Base-by-base conservation (phyloP, 2,888 invertebrate species). In the Spicauda simplicius region DNA sequence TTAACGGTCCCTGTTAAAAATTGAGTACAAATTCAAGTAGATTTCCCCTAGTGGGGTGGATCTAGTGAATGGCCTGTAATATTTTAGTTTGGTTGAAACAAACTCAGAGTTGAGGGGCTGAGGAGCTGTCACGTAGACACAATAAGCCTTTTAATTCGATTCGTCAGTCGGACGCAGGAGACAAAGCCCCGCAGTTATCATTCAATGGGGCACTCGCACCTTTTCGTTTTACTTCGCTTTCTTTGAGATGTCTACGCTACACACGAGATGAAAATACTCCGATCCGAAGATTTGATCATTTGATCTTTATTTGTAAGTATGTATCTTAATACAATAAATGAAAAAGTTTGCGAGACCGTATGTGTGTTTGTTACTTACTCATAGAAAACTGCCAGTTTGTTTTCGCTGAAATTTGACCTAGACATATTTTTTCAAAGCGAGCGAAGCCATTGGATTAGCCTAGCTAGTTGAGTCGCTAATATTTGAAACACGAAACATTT, bases 121-220 rank as follows among this genome's bases (percentile, higher is more conserved):
- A 80, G 83, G 79, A 80, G 84, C 90, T 90, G 92, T 91, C 93
- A 93, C 92, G 92, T 92, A 88, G 91, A 92, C 93, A 92, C 92
- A 92, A 91, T 93, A 92, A 93, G 92, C 93, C 92, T 92, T 93
- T 92, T 91, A 92, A 92, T 93, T 93, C 92, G 92, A 93, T 92
- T 91, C 93, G 90, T 92, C 93, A 90, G 92, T 89, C 89, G 91
- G 90, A 88, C 91, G 85, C 84, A 74, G 77, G 85, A 88, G 91
- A 93, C 92, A 93, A 92, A 92, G 90, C 87, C 82, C 80, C 80
- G 79, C 88, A 87, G 93, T 93, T 93, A 93, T 93, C 93, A 93
- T 93, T 93, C 93, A 93, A 92, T 88, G 90, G 92, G 89, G 93
- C 92, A 91, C 92, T 91, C 84, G 88, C 88, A 90, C 91, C 93